Evolutionary conservation across 2,888 invertebrate genomes (phyloP), one percentile per base, ranked within the genome.

Genomic region (Aplocera efformata): DNA sequence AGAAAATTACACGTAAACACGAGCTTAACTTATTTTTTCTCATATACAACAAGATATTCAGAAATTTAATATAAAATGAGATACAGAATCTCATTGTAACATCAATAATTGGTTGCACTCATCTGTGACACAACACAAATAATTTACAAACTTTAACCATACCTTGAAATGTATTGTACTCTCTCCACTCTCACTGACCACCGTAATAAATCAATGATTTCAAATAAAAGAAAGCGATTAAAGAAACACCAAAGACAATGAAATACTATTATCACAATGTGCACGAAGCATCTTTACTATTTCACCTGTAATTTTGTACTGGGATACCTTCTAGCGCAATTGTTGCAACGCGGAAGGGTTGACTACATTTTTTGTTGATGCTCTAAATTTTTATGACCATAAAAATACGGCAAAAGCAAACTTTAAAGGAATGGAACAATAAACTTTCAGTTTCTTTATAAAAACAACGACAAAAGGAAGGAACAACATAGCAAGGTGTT

Each of bases 391-490:
- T 85, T 85, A 83, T 74, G 72, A 63, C 72, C 65, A 69, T 72
- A 76, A 79, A 76, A 78, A 65, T 40, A 10, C 63, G 63, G 63
- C 79, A 80, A 80, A 79, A 79, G 46, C 44, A 30, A 48, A 52
- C 50, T 47, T 63, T 68, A 56, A 65, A 69, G 71, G 65, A 58
- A 60, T 63, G 48, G 45, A 60, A 85, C 88, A 86, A 85, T 81
- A 59, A 66, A 88, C 88, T 88, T 84, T 88, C 88, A 81, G 70
- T 88, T 88, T 88, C 88, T 83, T 81, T 88, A 86, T 86, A 85
- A 85, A 84, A 67, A 40, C 50, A 47, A 39, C 39, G 46, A 72
- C 67, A 79, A 83, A 67, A 53, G 58, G 42, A 43, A 52, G 44
- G 44, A 53, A 53, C 53, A 58, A 69, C 53, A 62, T 65, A 66